Conservation (phyloP, 2,888 invertebrate species). For the Ommatoiulus sabulosus region DNA sequence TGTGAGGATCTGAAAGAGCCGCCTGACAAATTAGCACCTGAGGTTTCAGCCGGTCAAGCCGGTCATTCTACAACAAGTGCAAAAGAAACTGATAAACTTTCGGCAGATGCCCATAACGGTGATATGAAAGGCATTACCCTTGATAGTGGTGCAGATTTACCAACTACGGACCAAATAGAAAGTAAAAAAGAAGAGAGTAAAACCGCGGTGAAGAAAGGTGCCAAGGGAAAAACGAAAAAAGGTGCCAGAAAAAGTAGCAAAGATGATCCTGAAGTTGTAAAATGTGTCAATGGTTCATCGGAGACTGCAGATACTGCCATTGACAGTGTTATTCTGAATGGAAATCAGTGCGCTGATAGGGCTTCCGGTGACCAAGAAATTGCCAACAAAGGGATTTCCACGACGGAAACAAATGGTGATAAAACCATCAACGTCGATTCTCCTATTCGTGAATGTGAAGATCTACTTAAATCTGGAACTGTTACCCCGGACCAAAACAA, state of each 20-base stretch:
- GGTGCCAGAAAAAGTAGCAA: slow-evolving; percentile 42
- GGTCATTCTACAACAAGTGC: neutral
- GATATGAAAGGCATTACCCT: neutral
- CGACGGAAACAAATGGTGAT: neutral
- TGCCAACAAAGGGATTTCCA: neutral
- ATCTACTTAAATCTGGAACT: neutral
- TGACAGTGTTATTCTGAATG: neutral
- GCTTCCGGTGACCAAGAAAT: neutral
- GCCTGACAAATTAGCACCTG: neutral
- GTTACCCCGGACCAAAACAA: neutral
- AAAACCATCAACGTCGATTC: neutral
- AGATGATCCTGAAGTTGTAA: neutral
- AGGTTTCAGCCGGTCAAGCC: neutral
- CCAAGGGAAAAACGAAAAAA: slow-evolving; percentile 24
- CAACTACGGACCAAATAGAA: neutral
- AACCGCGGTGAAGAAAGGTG: neutral
- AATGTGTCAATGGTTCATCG: neutral
- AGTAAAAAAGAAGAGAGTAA: neutral
- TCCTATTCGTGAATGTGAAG: too few relatives aligned
- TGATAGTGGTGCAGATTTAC: neutral
- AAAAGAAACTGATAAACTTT: neutral
- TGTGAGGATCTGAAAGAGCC: neutral
- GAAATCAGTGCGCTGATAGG: neutral
- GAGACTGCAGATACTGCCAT: neutral
- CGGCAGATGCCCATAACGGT: neutral